Percentiles rank a stretch among this genome's conserved stretches.
These are phyloP conservation scores for Phortica magna DNA, from an alignment of 2,888 invertebrate genomes.

Conservation along the genomic window DNA sequence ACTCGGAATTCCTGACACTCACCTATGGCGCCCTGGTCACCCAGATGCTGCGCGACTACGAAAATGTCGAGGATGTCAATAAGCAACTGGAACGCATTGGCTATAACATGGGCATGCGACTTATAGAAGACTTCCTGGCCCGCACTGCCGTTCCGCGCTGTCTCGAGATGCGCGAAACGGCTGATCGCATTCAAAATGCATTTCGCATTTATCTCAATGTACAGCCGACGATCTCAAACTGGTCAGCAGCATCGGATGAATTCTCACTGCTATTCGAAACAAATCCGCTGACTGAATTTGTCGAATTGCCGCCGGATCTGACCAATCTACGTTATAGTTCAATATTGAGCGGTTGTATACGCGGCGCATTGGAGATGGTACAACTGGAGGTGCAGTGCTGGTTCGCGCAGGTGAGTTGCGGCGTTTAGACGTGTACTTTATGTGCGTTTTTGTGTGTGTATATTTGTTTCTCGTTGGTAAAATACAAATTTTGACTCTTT, in stretches of 20 bases:
- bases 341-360: constrained; percentile 92
- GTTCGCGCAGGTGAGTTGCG: constrained; percentile 85
- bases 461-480: neutral
- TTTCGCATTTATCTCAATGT: constrained; percentile 92
- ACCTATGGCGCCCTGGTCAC: constrained; percentile 99
- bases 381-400: constrained; percentile 96
- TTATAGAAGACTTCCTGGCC: constrained; percentile 98
- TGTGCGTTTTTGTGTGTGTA: constrained; percentile 9
- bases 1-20: constrained; percentile 96
- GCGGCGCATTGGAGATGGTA: constrained; percentile 99
- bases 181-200: constrained; percentile 93
- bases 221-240: constrained; percentile 94
- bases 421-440: neutral
- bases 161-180: constrained; percentile 96
- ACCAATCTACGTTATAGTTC: constrained; percentile 93
- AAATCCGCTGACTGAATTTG: constrained; percentile 98
- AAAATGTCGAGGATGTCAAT: constrained; percentile 98
- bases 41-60: constrained; percentile 97
- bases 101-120: constrained; percentile 97
- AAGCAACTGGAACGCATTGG: constrained; percentile 97
- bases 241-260: constrained; percentile 96
- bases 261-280: constrained; percentile 96
- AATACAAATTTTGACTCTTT: constrained; percentile 14
- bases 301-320: constrained; percentile 93
- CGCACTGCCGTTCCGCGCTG: constrained; percentile 93